Evolutionary conservation across 2,888 invertebrate genomes (phyloP), one percentile per base, ranked within the genome.

Genomic region (Sinopyrophorus schimmeli): DNA sequence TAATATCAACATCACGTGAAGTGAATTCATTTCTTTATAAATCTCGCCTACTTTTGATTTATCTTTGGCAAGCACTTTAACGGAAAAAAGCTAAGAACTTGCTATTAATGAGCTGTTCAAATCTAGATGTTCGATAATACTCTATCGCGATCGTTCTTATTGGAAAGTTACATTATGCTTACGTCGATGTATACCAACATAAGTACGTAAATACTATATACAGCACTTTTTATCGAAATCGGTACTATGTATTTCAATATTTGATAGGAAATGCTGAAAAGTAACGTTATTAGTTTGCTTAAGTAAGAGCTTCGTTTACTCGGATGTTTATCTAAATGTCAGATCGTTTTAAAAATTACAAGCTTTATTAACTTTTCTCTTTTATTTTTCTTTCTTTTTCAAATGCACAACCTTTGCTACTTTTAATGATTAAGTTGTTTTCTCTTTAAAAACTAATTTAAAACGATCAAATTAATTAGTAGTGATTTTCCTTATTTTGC

Each of bases 1-100:
- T 39, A 44, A 42, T 39, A 35, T 48, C 46, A 42, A 54, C 35
- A 50, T 46, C 49, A 46, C 35, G 42, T 50, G 23, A 43, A 53
- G 37, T 37, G 49, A 52, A 52, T 52, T 49, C 44, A 42, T 43
- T 53, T 49, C 54, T 53, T 55, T 44, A 47, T 47, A 42, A 52
- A 47, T 49, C 54, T 41, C 43, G 38, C 46, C 47, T 48, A 53
- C 46, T 53, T 57, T 53, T 55, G 51, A 55, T 57, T 57, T 53
- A 53, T 55, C 52, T 54, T 41, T 53, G 47, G 30, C 42, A 24
- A 47, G 52, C 52, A 54, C 52, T 52, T 52, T 47, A 55, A 53
- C 41, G 46, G 46, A 38, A 31, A 38, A 42, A 52, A 53, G 47
- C 44, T 37, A 37, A 31, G 39, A 49, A 43, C 40, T 32, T 27